A percentile compares a stretch with the other conserved stretches of the same genome.
Conservation (phyloP, 2,888 invertebrate species). For the Ditula angustiorana region DNA sequence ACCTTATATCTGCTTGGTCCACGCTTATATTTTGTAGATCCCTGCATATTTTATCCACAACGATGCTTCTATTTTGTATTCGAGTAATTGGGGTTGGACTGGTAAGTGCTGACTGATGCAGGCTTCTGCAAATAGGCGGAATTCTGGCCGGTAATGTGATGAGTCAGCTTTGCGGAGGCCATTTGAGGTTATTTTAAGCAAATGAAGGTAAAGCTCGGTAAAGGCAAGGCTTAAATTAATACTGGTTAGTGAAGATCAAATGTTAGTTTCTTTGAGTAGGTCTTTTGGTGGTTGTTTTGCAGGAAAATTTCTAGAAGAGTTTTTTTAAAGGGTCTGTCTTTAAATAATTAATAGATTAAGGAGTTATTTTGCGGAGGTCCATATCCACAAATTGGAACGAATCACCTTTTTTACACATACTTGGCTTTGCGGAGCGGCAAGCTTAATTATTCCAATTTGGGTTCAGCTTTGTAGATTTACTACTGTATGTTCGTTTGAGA, state of each 20-base stretch:
- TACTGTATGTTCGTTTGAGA: too few species aligned
- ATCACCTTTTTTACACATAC: too few species aligned
- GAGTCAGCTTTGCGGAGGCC: neutral
- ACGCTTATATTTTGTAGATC: slow-evolving; percentile 40
- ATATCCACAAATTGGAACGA: too few species aligned
- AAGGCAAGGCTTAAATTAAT: neutral
- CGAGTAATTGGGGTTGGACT: slow-evolving; percentile 12
- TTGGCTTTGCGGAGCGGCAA: too few species aligned
- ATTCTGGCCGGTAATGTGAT: neutral
- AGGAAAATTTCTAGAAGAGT: too few species aligned
- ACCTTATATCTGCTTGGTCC: slow-evolving; percentile 42
- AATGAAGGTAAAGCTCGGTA: neutral
- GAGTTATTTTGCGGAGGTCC: too few species aligned
- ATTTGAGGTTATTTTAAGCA: neutral
- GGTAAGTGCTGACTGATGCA: slow-evolving; percentile 26
- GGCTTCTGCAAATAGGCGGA: slow-evolving; percentile 4
- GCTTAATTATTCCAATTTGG: too few species aligned
- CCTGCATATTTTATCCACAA: slow-evolving; percentile 44
- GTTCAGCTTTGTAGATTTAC: too few species aligned
- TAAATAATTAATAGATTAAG: too few species aligned
- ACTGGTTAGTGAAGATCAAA: neutral
- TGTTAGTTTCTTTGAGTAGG: too few species aligned
- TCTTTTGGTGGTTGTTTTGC: too few species aligned
- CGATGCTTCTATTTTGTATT: slow-evolving; percentile 17
- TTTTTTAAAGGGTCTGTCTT: too few species aligned